A percentile compares a stretch with the other conserved stretches of the same genome.
Conservation (phyloP, 2,888 invertebrate species). For the Latrodectus elegans region DNA sequence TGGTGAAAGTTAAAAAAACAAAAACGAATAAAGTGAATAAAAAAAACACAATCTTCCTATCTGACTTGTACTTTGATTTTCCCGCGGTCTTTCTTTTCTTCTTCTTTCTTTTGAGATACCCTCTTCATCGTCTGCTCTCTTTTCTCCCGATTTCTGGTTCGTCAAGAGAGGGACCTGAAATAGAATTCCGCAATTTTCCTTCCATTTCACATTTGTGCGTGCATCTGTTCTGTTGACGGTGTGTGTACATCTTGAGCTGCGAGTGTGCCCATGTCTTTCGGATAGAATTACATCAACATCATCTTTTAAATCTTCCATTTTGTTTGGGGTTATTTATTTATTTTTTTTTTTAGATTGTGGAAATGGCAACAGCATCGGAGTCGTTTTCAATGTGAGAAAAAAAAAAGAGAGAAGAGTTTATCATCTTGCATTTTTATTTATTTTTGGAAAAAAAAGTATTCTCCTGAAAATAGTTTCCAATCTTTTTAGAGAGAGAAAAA, state of each 20-base stretch:
- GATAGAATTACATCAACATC: neutral
- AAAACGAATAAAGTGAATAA: neutral
- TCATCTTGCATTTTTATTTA: neutral
- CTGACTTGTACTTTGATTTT: slow-evolving; percentile 5
- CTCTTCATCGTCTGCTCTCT: neutral
- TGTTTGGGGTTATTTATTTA: neutral
- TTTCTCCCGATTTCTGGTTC: neutral
- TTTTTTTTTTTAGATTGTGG: neutral
- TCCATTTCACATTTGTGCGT: neutral
- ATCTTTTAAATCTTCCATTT: neutral
- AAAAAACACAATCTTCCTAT: neutral
- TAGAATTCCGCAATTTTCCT: slow-evolving; percentile 5
- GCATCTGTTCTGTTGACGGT: neutral
- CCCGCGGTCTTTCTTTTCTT: neutral
- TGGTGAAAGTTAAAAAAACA: neutral
- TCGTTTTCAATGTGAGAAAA: neutral
- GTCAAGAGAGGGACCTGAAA: neutral
- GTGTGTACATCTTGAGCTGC: neutral
- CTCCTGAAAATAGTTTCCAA: too few relatives aligned
- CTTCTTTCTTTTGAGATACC: too few relatives aligned
- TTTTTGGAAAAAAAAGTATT: too few relatives aligned
- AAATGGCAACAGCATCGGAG: neutral
- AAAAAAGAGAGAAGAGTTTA: neutral
- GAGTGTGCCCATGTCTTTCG: neutral
- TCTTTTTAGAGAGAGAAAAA: too few relatives aligned